Evolutionary conservation across 2,797 vertebrate genomes (phyloP).

Genomic region (Spheniscus humboldti): DNA sequence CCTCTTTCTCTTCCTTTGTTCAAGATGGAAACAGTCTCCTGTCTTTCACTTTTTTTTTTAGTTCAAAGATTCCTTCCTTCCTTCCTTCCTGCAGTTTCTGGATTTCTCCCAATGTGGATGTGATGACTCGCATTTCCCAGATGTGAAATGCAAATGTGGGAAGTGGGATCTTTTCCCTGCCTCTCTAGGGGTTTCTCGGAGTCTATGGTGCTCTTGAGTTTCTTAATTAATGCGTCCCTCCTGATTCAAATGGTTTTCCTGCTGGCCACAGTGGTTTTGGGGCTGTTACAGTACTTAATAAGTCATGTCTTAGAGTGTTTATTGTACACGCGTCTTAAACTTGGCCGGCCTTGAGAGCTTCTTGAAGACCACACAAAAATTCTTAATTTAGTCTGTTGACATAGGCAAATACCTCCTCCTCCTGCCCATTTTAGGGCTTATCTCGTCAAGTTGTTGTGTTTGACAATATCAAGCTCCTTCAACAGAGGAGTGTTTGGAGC

Average conservation of each 20-base stretch:
- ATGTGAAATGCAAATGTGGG: slow-evolving; percentile 26
- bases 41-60: not conserved
- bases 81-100: slow-evolving; percentile 10
- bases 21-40: not conserved
- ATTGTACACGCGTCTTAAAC: not conserved
- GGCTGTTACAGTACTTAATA: not conserved
- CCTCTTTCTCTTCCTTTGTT: not conserved
- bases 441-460: accelerated
- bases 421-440: not conserved
- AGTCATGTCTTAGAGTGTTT: not conserved
- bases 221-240: not conserved
- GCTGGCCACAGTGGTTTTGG: not conserved
- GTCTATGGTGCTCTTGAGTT: not conserved
- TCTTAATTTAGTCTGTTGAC: not conserved
- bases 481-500: not conserved
- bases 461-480: not conserved
- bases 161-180: not conserved
- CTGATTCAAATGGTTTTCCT: not conserved
- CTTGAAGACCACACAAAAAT: not conserved
- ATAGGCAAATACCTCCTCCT: not conserved
- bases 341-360: not conserved
- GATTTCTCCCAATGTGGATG: not conserved
- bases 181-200: not conserved
- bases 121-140: not conserved
- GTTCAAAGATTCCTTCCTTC: not conserved